Conservation (phyloP, 2,797 vertebrate species). For the Ptychadena robeensis region DNA sequence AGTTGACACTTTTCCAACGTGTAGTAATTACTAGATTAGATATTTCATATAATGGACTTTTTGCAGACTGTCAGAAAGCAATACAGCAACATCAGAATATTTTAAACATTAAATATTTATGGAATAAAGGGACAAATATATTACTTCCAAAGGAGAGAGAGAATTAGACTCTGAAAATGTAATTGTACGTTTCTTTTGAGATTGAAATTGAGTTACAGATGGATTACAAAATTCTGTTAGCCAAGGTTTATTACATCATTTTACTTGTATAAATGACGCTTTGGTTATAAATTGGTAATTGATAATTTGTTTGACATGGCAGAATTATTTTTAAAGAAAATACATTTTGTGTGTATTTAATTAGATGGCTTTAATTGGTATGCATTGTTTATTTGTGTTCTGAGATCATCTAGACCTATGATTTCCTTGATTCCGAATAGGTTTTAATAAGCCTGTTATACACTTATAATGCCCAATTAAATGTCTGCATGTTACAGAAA, state of each 20-base stretch:
- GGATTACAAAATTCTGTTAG: background rate
- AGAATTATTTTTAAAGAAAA: background rate
- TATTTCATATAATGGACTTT: constrained; percentile 68
- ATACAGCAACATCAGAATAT: constrained; percentile 62
- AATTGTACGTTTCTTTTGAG: background rate
- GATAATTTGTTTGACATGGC: background rate
- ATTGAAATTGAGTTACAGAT: constrained; percentile 21
- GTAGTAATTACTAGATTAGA: constrained; percentile 64
- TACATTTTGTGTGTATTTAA: background rate
- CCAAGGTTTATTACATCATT: background rate
- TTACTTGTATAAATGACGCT: background rate
- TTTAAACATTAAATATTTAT: constrained; percentile 45
- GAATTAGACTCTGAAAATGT: constrained; percentile 7
- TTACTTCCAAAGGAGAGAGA: background rate
- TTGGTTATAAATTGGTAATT: background rate
- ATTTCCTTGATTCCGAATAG: no score
- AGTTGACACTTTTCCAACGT: constrained; percentile 61
- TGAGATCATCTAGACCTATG: background rate
- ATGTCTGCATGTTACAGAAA: no score
- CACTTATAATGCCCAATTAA: no score
- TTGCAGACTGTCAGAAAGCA: constrained; percentile 64
- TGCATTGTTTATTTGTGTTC: background rate
- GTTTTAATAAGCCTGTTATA: background rate
- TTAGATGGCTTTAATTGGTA: background rate
- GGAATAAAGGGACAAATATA: constrained; percentile 8